phyloP scores from a whole-genome alignment of 2,797 vertebrate genomes.

The Betta splendens region DNA sequence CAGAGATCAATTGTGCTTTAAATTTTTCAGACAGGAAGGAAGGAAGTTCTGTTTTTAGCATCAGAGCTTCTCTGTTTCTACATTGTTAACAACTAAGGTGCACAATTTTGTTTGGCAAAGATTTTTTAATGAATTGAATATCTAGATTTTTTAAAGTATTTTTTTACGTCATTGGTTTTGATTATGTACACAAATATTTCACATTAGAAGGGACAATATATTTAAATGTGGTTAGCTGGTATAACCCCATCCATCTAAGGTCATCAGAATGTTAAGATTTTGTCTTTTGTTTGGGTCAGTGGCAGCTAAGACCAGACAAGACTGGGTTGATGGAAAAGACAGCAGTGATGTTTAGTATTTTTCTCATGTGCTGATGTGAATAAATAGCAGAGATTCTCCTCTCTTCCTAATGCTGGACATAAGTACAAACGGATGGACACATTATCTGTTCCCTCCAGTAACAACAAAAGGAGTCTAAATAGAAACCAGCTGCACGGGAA shows the following conservation, averaged over 20 bases:
- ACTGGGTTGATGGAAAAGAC: neutral
- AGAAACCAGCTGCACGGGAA: conserved; percentile 44
- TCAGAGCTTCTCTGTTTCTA: conserved; percentile 3
- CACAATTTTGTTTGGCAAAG: neutral
- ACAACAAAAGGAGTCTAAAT: conserved; percentile 29
- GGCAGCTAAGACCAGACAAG: conserved; percentile 2
- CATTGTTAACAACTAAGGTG: neutral
- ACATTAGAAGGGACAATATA: neutral
- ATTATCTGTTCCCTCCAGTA: conserved; percentile 52
- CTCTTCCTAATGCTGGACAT: conserved; percentile 17
- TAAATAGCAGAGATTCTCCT: conserved; percentile 8
- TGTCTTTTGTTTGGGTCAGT: conserved; percentile 6
- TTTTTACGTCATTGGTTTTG: neutral
- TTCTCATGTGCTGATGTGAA: conserved; percentile 15
- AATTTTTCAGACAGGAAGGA: conserved; percentile 13
- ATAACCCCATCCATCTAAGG: conserved; percentile 28
- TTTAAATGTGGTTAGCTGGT: conserved; percentile 34
- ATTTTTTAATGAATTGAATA: neutral
- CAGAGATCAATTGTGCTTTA: conserved; percentile 21
- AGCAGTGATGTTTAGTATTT: neutral
- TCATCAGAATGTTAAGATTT: neutral
- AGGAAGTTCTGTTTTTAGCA: conserved; percentile 14
- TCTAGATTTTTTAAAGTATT: conserved; percentile 30
- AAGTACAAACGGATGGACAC: conserved; percentile 12
- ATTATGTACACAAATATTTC: neutral